phyloP scores from a whole-genome alignment of 2,888 invertebrate genomes.

The Formica aserva region DNA sequence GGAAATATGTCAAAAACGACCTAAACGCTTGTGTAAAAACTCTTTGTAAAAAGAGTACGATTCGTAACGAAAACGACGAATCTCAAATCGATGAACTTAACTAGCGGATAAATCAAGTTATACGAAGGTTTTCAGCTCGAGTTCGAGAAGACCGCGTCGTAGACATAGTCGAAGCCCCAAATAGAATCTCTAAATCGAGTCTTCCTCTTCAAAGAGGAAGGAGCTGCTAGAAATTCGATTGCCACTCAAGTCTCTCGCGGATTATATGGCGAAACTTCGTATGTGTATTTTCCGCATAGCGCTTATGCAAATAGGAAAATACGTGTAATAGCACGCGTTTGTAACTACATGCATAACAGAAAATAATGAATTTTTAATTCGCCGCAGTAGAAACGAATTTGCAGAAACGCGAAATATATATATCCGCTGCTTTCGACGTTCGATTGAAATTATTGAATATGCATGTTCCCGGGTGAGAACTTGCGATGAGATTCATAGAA shows the following conservation, averaged over 20 bases:
- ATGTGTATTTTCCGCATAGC: neutral
- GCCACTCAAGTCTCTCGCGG: conserved; percentile 31
- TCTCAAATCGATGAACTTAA: conserved; percentile 21
- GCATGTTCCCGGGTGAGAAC: neutral
- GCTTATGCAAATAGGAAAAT: neutral
- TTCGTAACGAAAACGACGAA: neutral
- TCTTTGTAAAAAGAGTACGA: neutral
- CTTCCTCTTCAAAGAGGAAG: conserved; percentile 21
- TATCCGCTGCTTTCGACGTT: neutral
- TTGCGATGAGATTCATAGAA: conserved; percentile 1
- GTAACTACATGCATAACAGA: neutral
- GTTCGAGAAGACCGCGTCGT: neutral
- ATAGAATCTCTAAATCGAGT: conserved; percentile 53
- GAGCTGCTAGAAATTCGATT: conserved; percentile 47
- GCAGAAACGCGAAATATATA: neutral
- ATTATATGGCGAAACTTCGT: neutral
- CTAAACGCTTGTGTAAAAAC: neutral
- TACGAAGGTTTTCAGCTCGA: neutral
- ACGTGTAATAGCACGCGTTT: neutral
- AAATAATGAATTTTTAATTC: neutral
- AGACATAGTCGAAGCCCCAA: conserved; percentile 15
- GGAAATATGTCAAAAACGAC: neutral
- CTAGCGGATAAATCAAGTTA: conserved; percentile 10
- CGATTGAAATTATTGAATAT: conserved; percentile 26
- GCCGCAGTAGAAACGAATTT: neutral